These are phyloP conservation scores for Apocheima hispidaria DNA, from an alignment of 2,888 invertebrate genomes.

Conservation along the genomic window DNA sequence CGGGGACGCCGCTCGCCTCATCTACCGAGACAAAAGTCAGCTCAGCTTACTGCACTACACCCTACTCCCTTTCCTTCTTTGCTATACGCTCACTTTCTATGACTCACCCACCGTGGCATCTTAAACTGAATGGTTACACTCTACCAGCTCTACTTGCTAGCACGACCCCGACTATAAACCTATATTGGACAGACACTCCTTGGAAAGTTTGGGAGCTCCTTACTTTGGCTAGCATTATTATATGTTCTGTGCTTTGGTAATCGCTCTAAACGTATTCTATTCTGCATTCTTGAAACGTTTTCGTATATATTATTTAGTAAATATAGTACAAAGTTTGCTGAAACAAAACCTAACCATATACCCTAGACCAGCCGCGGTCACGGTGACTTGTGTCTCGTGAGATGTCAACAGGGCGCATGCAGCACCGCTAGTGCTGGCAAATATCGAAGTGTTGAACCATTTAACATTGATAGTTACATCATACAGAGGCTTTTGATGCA, in stretches of 20 bases:
- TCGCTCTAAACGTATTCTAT: neutral
- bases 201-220: neutral
- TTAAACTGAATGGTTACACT: neutral
- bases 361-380: neutral
- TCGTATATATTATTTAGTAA: neutral
- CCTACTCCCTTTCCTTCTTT: conserved; percentile 35
- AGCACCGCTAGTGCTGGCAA: conserved; percentile 83
- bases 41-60: conserved; percentile 56
- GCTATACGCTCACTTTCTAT: conserved; percentile 19
- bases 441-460: conserved; percentile 83
- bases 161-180: neutral
- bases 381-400: conserved; percentile 85
- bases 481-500: conserved; percentile 65
- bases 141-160: neutral
- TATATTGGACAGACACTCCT: neutral
- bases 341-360: neutral
- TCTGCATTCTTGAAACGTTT: neutral
- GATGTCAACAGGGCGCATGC: conserved; percentile 78
- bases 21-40: conserved; percentile 87
- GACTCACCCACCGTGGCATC: conserved; percentile 9
- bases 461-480: conserved; percentile 82
- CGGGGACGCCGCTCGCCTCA: conserved; percentile 81
- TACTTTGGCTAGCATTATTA: neutral
- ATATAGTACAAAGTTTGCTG: neutral
- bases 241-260: too few relatives aligned